Base-by-base conservation (phyloP, 2,113 vertebrate species). In the Oncorhynchus kisutch region DNA sequence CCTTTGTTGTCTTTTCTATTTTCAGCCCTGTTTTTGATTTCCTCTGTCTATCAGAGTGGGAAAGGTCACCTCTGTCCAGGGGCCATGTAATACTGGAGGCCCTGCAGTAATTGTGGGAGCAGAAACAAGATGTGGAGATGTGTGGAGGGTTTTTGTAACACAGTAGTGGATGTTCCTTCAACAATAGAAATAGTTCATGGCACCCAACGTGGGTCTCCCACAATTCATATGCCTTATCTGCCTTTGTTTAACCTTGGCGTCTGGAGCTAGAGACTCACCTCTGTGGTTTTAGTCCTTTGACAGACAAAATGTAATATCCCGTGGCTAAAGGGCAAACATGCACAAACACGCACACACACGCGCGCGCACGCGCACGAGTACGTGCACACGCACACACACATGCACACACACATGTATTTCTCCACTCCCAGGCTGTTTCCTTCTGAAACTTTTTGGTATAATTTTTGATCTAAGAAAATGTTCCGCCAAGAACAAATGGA, bases 161-260 rank as follows among this genome's bases (percentile, higher is more conserved):
- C 39, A 31, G 70, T 27, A 45, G 73, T 71, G 72, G 78, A 45
- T 45, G 39, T 45, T 45, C 39, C 9, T 80, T 82, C 39, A 79
- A 77, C 79, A 78, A 85, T 80, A 80, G 72, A 81, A 82, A 89
- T 83, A 69, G 64, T 72, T 72, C 71, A 74, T 6, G 24, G 78
- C 60, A 73, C 79, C 60, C 31, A 4, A 51, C 24, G 8, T 67
- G 31, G 49, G 29, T 59, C 66, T 59, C 24, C 34, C 76, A 75
- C 79, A 76, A 76, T 74, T 84, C 82, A 88, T 34, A 29, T 24
- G 57, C 71, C 77, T 81, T 87, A 78, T 85, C 83, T 89, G 71
- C 74, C 65, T 72, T 62, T 12, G n/a, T 76, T 84, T 88, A 88
- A 84, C 86, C 88, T 92, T 89, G 83, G 81, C 75, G 74, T 71